Evolutionary conservation across 2,797 vertebrate species (phyloP).

Genomic region (Epinephelus coioides): DNA sequence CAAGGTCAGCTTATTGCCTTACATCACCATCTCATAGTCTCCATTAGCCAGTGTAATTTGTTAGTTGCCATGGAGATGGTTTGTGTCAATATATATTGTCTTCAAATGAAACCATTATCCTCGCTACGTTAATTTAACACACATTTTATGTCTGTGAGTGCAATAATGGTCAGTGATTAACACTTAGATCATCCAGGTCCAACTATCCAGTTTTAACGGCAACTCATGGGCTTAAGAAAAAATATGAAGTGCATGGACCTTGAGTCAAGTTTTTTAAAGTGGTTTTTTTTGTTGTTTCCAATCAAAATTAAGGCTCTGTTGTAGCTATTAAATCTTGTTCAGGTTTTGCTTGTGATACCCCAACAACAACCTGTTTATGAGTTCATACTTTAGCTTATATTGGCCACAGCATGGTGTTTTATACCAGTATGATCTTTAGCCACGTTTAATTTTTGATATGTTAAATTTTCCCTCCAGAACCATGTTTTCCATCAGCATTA

Average conservation of each 20-base stretch:
- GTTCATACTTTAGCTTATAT: not conserved
- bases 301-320: not conserved
- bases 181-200: not conserved
- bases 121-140: not conserved
- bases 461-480: not conserved
- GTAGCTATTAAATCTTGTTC: not conserved
- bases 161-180: not conserved
- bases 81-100: not conserved
- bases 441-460: not conserved
- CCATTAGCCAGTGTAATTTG: not conserved
- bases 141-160: not conserved
- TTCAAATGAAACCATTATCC: not conserved
- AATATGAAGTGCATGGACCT: not conserved
- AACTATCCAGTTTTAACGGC: too few relatives aligned
- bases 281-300: not conserved
- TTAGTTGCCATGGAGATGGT: not conserved
- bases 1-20: not conserved
- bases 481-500: conserved; percentile 7
- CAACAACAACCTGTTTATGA: not conserved
- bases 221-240: not conserved
- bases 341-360: not conserved
- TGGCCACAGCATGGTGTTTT: not conserved
- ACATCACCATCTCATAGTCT: not conserved
- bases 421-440: not conserved
- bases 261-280: not conserved